These are phyloP conservation scores for Callochromis pleurospilus DNA, from an alignment of 2,113 vertebrate species.

Conservation along the genomic window DNA sequence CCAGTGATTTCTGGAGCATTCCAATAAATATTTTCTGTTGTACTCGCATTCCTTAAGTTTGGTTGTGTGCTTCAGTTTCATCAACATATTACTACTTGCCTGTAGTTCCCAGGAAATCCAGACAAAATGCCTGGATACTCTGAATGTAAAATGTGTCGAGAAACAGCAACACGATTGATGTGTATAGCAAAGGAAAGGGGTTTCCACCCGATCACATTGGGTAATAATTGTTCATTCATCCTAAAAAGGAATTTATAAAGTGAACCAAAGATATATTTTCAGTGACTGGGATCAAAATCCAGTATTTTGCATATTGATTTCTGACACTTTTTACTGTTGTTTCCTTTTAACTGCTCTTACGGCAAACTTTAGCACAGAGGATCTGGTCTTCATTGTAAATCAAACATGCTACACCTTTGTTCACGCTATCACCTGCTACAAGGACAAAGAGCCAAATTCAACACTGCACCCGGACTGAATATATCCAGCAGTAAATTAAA, in stretches of 20 bases:
- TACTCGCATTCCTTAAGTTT: background rate
- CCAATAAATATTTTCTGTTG: background rate
- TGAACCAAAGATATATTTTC: background rate
- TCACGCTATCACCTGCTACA: background rate
- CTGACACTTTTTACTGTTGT: background rate
- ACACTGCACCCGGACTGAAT: background rate
- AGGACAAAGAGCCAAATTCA: background rate
- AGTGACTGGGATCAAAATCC: background rate
- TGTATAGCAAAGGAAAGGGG: background rate
- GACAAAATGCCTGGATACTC: background rate
- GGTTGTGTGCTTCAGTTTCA: background rate
- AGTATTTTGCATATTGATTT: background rate
- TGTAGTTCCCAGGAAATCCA: background rate
- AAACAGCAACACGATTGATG: background rate
- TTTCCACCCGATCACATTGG: background rate
- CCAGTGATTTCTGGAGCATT: background rate
- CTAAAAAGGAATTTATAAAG: background rate
- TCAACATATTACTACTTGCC: background rate
- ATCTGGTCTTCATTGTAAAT: background rate
- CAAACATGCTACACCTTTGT: background rate
- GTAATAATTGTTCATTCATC: background rate
- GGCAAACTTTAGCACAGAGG: background rate
- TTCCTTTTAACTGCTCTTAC: background rate
- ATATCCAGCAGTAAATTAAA: background rate
- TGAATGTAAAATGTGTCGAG: background rate